Evolutionary conservation across 2,797 vertebrate genomes (phyloP).

Genomic region (Anguilla obscura): DNA sequence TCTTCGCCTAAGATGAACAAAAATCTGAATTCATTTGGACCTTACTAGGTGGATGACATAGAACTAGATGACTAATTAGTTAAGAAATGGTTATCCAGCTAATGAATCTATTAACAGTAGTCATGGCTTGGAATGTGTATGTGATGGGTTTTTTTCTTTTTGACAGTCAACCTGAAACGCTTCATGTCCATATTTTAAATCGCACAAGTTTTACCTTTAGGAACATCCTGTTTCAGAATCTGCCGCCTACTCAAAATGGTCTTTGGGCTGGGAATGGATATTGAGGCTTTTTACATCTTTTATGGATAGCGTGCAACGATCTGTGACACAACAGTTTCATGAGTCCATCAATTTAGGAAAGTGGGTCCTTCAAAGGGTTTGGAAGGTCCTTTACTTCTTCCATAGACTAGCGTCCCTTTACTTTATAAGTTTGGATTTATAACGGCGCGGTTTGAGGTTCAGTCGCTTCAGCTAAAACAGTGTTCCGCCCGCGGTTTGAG

Average conservation of each 20-base stretch:
- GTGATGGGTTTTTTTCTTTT: not conserved
- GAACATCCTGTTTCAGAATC: not conserved
- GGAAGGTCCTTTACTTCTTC: not conserved
- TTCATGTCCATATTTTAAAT: not conserved
- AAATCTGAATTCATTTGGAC: not conserved
- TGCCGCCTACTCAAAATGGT: not conserved
- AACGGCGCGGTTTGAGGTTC: not conserved
- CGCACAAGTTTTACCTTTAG: not conserved
- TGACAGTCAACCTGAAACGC: not conserved
- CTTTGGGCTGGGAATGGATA: not conserved
- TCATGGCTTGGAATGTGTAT: not conserved
- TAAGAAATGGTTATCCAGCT: not conserved
- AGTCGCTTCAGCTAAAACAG: not conserved
- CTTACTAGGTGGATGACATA: not conserved
- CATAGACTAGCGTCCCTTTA: not conserved
- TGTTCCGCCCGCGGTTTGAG: not conserved
- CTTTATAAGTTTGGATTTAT: not conserved
- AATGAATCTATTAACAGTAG: not conserved
- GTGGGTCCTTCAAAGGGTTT: not conserved
- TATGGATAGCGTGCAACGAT: not conserved
- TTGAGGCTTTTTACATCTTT: not conserved
- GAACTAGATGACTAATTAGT: not conserved
- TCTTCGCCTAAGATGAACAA: not conserved
- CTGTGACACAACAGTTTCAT: not conserved
- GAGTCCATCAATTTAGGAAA: not conserved